Percentiles rank a stretch among this genome's conserved stretches.
These are phyloP conservation scores for Mimumesa dahlbomi DNA, from an alignment of 2,888 invertebrate species.

Conservation along the genomic window DNA sequence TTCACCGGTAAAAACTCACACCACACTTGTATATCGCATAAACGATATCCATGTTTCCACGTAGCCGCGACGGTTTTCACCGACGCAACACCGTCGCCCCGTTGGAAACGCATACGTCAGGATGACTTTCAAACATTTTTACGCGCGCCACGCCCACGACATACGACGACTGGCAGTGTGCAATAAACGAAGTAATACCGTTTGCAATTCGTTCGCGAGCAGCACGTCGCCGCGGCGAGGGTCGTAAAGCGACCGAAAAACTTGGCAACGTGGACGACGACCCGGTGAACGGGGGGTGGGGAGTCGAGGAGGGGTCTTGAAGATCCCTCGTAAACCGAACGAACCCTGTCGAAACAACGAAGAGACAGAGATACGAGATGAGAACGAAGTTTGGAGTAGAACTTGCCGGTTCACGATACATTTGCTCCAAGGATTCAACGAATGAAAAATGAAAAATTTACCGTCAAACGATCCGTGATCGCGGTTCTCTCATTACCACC, in stretches of 20 bases:
- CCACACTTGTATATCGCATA: no score
- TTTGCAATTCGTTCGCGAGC: slow-evolving; percentile 22
- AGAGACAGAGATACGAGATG: no score
- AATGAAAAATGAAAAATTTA: slow-evolving; percentile 48
- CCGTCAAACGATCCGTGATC: slow-evolving; percentile 54
- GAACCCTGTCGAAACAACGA: no score
- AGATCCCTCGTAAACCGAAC: slow-evolving; percentile 30
- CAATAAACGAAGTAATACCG: slow-evolving; percentile 27
- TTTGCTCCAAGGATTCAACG: slow-evolving; percentile 3
- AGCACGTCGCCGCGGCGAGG: background rate
- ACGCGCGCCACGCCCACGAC: background rate
- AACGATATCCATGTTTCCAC: no score
- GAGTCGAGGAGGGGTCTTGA: slow-evolving; percentile 6
- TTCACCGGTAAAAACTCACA: no score
- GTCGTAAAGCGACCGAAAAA: slow-evolving; percentile 29
- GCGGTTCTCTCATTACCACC: slow-evolving; percentile 64
- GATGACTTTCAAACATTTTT: slow-evolving; percentile 6
- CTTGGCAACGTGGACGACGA: slow-evolving; percentile 2
- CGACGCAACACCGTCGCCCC: background rate
- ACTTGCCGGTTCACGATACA: slow-evolving; percentile 22
- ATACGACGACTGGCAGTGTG: background rate
- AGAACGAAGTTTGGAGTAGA: no score
- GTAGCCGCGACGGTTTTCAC: background rate
- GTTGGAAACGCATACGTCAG: background rate
- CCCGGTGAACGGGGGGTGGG: background rate